Base-by-base conservation (phyloP, 2,797 vertebrate species). In the Bryconaethiops microstoma region DNA sequence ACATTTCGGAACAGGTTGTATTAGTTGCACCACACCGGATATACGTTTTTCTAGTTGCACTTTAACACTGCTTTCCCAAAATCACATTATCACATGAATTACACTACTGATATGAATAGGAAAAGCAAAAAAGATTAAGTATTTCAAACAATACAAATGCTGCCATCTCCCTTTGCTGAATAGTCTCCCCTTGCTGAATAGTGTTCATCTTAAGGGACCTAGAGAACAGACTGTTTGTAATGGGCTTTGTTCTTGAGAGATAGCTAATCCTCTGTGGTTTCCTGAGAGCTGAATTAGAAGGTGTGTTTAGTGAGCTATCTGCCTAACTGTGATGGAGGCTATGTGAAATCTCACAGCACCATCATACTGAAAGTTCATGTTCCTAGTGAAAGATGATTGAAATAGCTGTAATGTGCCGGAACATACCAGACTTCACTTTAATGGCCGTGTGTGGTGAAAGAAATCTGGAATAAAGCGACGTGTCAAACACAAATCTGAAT, bases 381-480 rank as follows among this genome's bases (percentile, higher is more conserved):
- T 84, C 74, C 59, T 82, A 74, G 67, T 84, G 79, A 86, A 84
- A 86, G 79, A 82, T 64, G 57, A 76, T 62, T n/a, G 75, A 68
- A 69, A 80, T 77, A 63, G 42, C 52, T 84, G 75, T 77, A 83
- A 74, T 78, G 75, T 29, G 54, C 74, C 55, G 75, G 81, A 86
- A 84, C 78, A 72, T 75, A 68, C 83, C 77, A 76, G 82, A 67
- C 69, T 10, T 77, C 74, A 72, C 67, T 81, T 84, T 81, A 84
- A 78, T 74, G 78, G 78, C 64, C 71, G 64, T 68, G 71, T 74
- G 80, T 70, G 83, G 76, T 72, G 81, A 85, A 77, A 80, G 81
- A 50, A 79, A 65, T 73, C 73, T 79, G 79, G 73, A 83, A 79
- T 42, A 77, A 65, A 79, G 80, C 67, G 42, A 72, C 52, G 83